These are phyloP conservation scores for Cavia porcellus DNA, from an alignment of 2,113 vertebrate genomes.

Conservation along the genomic window DNA sequence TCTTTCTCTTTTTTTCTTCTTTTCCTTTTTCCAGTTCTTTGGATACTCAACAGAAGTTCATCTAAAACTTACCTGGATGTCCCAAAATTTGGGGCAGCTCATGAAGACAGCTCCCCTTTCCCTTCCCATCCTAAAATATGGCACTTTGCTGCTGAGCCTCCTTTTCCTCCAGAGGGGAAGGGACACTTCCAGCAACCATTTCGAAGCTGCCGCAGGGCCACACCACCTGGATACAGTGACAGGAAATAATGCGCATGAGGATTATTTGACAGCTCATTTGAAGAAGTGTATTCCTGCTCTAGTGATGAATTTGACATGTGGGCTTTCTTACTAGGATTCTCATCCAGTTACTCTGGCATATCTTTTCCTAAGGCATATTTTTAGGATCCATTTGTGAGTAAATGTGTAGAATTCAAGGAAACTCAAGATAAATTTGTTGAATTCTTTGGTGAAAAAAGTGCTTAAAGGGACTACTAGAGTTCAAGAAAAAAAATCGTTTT, in stretches of 20 bases:
- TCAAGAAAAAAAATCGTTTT: neutral
- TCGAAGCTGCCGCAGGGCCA: neutral
- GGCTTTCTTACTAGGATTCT: neutral
- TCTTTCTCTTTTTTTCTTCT: no score
- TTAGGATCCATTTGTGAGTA: neutral
- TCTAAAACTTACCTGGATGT: neutral
- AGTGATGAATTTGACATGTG: neutral
- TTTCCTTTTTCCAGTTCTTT: neutral
- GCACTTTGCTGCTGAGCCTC: neutral
- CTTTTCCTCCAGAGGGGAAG: neutral
- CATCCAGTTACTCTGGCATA: neutral
- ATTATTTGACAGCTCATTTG: neutral
- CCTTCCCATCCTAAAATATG: neutral
- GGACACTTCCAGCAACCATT: neutral
- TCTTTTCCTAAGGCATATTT: neutral
- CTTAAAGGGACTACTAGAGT: neutral
- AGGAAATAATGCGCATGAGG: neutral
- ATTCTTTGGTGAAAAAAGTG: neutral
- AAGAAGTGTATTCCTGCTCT: neutral
- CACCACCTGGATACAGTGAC: no score
- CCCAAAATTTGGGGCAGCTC: neutral
- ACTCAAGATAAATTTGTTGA: neutral
- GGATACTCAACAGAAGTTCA: neutral
- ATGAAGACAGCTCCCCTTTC: neutral
- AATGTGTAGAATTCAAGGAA: neutral